Conservation (phyloP, 2,888 invertebrate species). For the Spicauda simplicius region DNA sequence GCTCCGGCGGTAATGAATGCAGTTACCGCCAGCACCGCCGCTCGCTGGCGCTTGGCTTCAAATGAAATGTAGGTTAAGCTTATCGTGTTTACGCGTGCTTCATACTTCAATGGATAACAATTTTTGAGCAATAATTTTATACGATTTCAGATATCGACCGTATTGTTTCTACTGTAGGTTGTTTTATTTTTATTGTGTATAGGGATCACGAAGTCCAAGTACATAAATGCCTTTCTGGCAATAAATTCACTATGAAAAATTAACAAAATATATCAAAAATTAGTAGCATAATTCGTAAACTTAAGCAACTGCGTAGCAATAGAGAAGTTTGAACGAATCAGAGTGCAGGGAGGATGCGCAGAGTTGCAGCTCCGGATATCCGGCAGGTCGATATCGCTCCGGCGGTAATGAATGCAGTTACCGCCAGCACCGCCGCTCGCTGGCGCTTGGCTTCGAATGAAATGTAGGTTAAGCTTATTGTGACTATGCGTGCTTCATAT, state of each 20-base stretch:
- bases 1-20: conserved; percentile 21
- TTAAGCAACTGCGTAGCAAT: conserved; percentile 13
- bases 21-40: conserved; percentile 17
- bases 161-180: too few relatives aligned
- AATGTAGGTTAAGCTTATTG: conserved; percentile 19
- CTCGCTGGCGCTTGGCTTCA: conserved; percentile 2
- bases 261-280: too few relatives aligned
- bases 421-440: conserved; percentile 9
- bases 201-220: too few relatives aligned
- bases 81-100: not conserved
- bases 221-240: too few relatives aligned
- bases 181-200: too few relatives aligned
- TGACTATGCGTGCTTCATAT: not conserved
- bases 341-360: conserved; percentile 37
- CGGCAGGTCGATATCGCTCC: conserved; percentile 33
- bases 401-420: conserved; percentile 27
- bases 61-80: conserved; percentile 16
- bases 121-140: not conserved
- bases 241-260: too few relatives aligned
- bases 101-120: not conserved
- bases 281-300: not conserved
- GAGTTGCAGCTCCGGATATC: conserved; percentile 32
- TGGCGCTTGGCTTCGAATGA: not conserved
- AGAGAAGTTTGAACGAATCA: conserved; percentile 13
- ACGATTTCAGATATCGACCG: too few relatives aligned